Base-by-base conservation (phyloP, 2,113 vertebrate species). In the Thamnaconus septentrionalis region DNA sequence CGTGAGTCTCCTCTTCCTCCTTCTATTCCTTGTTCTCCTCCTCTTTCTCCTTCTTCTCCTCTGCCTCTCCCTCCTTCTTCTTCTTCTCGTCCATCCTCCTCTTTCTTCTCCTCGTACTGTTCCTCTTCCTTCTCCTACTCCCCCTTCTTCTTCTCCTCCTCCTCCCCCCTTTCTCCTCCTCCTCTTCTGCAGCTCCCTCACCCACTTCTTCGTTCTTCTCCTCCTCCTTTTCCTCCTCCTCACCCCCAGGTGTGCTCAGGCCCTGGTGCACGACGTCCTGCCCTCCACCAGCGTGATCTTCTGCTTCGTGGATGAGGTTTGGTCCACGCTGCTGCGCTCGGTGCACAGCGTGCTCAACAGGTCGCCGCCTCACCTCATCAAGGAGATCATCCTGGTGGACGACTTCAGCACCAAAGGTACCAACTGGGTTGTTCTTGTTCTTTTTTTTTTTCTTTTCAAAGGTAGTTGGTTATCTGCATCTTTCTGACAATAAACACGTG, bases 271-370 rank as follows among this genome's bases (percentile, higher is more conserved):
- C 1, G 47, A 96, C 0, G 83, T 94, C 67, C 90, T 99, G 18
- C 97, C 97, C 0, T 92, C 84, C 69, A 98, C 96, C 78, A 96
- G 87, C 3, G 81, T 99, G 83, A 96, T 99, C 82, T 96, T 99
- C 91, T 99, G 97, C 75, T 99, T 98, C 0, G 95, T 99, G 81
- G 97, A 99, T 5, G 97, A 99, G 61, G 97, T 98, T 51, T 99
- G 97, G 97, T 98, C 96, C n/a, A 91, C 97, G 0, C 94, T 99
- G 0, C 90, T 99, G 3, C 93, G 97, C 76, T 98, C 97, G 0
- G 94, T 99, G 45, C 96, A 97, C 76, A 98, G 97, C 6, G 94
- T 98, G 42, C 92, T 99, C 53, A 91, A 96, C 82, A 92, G 97
- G 1, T 98, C 97, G 0, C 97, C 97, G 0, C 85, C 89, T 0